These are phyloP conservation scores for Puntigrus tetrazona DNA, from an alignment of 2,113 vertebrate species.

Conservation along the genomic window DNA sequence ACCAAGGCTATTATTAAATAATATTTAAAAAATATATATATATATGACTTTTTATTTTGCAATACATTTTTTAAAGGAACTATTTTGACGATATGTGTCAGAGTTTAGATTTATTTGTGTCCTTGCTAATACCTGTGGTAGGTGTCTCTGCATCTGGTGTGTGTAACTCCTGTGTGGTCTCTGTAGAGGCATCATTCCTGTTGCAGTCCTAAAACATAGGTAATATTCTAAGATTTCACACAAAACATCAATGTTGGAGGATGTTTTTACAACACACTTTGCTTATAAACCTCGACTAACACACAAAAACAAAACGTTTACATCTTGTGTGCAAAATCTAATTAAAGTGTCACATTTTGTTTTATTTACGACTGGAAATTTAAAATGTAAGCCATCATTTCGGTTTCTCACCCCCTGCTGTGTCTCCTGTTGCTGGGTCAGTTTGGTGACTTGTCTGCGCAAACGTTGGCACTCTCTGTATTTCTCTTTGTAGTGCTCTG, in stretches of 20 bases:
- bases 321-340: not conserved
- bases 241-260: not conserved
- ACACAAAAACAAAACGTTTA: not conserved
- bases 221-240: not conserved
- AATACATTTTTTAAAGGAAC: not conserved
- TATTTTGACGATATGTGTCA: not conserved
- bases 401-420: slow-evolving; percentile 79
- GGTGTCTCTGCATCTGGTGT: slow-evolving; percentile 69
- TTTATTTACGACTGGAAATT: not conserved
- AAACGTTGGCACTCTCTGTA: slow-evolving; percentile 96
- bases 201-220: slow-evolving; percentile 68
- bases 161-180: slow-evolving; percentile 64
- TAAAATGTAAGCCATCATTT: not conserved
- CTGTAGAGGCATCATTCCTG: slow-evolving; percentile 70
- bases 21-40: no score
- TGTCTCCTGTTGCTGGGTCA: slow-evolving; percentile 65
- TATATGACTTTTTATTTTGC: not conserved
- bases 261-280: not conserved
- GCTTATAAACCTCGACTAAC: not conserved
- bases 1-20: no score
- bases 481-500: slow-evolving; percentile 98
- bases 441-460: slow-evolving; percentile 90
- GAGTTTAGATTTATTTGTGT: not conserved
- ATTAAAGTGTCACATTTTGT: not conserved
- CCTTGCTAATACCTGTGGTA: slow-evolving; percentile 61